Percentiles rank a stretch among this genome's conserved stretches.
These are phyloP conservation scores for Lytechinus pictus DNA, from an alignment of 35 echinoderm and acorn worm genomes.

Conservation along the genomic window DNA sequence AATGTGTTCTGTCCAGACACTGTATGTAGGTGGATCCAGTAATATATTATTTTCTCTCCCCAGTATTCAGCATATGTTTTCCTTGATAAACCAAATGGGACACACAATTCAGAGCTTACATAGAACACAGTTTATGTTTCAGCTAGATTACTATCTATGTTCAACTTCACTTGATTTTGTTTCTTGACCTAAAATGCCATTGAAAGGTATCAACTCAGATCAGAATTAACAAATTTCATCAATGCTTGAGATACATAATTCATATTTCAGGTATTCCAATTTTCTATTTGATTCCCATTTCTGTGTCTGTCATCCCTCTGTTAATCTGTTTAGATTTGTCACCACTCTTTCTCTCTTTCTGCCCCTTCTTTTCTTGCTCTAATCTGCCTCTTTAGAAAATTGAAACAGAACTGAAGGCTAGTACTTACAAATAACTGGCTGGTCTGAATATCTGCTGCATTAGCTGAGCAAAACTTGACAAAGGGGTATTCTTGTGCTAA, in stretches of 20 bases:
- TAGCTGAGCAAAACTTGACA: conserved; percentile 86
- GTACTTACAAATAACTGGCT: conserved; percentile 93
- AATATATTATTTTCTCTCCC: not conserved
- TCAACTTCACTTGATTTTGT: not conserved
- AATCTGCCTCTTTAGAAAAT: too few species aligned
- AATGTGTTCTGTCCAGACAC: not conserved
- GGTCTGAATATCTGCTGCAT: conserved; percentile 69
- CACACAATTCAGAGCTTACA: not conserved
- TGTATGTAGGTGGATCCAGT: not conserved
- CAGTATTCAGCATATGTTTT: not conserved
- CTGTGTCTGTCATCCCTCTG: not conserved
- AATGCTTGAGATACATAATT: too few species aligned
- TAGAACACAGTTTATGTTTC: too few species aligned
- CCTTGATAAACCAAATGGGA: not conserved
- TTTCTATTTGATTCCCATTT: not conserved
- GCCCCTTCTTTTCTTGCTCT: too few species aligned
- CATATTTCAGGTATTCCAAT: not conserved
- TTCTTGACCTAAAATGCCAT: not conserved
- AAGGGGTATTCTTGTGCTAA: conserved; percentile 86
- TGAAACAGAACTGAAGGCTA: too few species aligned
- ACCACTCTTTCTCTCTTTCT: not conserved
- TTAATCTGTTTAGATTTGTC: not conserved
- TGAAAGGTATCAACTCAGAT: not conserved
- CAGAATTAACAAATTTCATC: not conserved
- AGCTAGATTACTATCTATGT: too few species aligned